phyloP scores from a whole-genome alignment of 2,797 vertebrate species.

The Syngnathus acus region DNA sequence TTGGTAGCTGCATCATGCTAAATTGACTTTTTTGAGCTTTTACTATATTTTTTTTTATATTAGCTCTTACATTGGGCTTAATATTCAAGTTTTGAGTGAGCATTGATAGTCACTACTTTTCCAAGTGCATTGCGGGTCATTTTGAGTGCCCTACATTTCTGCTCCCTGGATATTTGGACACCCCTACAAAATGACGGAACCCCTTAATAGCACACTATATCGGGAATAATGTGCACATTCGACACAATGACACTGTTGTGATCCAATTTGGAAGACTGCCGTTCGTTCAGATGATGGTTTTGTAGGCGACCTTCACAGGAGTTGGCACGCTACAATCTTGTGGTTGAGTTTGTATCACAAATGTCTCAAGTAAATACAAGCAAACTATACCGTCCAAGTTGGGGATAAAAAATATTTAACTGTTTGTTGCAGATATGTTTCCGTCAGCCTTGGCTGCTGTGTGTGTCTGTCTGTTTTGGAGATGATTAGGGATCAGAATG shows the following conservation, averaged over 20 bases:
- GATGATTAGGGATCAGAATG: background rate
- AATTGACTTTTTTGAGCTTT: too few species aligned
- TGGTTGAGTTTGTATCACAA: background rate
- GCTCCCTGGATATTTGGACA: too few species aligned
- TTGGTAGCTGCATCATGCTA: too few species aligned
- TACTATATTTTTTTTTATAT: too few species aligned
- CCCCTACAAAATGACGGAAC: too few species aligned
- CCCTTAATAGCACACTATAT: too few species aligned
- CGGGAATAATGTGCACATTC: too few species aligned
- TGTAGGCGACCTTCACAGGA: background rate
- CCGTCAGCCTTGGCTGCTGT: background rate
- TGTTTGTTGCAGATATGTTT: background rate
- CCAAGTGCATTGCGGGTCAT: conserved; percentile 6
- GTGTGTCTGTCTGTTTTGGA: background rate
- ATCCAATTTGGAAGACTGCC: background rate
- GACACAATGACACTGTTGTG: background rate
- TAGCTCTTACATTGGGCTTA: too few species aligned
- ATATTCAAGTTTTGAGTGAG: too few species aligned
- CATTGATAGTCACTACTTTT: conserved; percentile 9
- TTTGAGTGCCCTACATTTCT: background rate
- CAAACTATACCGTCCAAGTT: too few species aligned
- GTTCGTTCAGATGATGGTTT: background rate
- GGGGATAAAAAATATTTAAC: background rate
- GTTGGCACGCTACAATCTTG: background rate
- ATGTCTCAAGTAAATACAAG: too few species aligned